Conservation (phyloP, 2,797 vertebrate genomes). For the Danionella dracula region DNA sequence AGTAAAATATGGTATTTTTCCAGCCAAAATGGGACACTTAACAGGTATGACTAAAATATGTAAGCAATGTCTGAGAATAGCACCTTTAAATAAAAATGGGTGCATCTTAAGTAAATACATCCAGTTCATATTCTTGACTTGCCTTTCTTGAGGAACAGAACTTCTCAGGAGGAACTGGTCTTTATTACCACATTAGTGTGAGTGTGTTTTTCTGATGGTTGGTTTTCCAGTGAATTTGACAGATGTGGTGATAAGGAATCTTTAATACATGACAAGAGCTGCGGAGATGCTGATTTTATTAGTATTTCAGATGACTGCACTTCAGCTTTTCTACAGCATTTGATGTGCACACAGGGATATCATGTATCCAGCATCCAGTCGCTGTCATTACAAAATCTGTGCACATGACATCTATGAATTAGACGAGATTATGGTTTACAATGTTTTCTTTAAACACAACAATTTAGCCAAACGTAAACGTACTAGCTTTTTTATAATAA, state of each 20-base stretch:
- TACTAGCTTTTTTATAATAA: no score
- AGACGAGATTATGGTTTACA: no score
- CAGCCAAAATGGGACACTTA: no score
- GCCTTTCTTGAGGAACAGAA: not conserved
- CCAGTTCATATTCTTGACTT: not conserved
- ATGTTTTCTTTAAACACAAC: no score
- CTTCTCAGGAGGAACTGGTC: not conserved
- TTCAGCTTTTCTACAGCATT: not conserved
- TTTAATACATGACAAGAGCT: constrained; percentile 3
- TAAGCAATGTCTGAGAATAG: no score
- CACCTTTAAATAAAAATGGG: not conserved
- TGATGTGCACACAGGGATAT: constrained; percentile 10
- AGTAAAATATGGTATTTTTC: no score
- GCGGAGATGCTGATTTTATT: constrained; percentile 5
- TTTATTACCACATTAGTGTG: not conserved
- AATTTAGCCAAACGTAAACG: no score
- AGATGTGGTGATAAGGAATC: constrained; percentile 1
- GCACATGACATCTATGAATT: no score
- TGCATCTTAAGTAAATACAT: not conserved
- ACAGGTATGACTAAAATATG: no score
- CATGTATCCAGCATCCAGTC: not conserved
- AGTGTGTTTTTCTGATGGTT: not conserved
- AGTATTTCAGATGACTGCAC: constrained; percentile 7
- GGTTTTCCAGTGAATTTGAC: not conserved
- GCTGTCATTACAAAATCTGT: not conserved